These are phyloP conservation scores for Oscheius sp. DNA, from an alignment of 2,888 invertebrate species.

Conservation along the genomic window DNA sequence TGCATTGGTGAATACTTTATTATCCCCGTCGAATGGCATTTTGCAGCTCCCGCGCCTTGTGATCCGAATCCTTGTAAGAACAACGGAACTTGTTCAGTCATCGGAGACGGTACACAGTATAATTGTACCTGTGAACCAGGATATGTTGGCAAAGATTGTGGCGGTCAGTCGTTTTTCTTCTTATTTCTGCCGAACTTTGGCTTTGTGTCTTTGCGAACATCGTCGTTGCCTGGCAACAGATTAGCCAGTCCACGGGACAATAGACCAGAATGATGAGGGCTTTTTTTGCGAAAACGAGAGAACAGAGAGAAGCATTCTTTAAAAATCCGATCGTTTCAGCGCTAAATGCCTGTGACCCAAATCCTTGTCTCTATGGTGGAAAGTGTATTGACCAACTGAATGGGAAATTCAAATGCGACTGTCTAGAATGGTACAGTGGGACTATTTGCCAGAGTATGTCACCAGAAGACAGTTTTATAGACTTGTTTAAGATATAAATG, in stretches of 20 bases:
- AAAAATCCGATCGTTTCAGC: too few species aligned
- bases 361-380: conserved; percentile 15
- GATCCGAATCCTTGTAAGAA: conserved; percentile 38
- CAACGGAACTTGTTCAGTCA: conserved; percentile 44
- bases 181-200: not conserved
- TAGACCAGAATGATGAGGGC: not conserved
- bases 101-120: not conserved
- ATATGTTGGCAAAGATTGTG: not conserved
- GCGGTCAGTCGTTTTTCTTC: not conserved
- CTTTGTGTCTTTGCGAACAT: not conserved
- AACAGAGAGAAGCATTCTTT: too few species aligned
- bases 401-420: not conserved
- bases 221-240: not conserved
- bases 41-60: not conserved
- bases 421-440: not conserved
- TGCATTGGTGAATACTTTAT: not conserved
- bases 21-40: not conserved
- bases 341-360: not conserved
- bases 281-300: not conserved
- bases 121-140: conserved; percentile 9
- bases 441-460: not conserved
- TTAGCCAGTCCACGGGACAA: not conserved
- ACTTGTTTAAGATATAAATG: conserved; percentile 1
- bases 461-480: not conserved
- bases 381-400: not conserved